A percentile compares a stretch with the other conserved stretches of the same genome.
Conservation (phyloP, 2,113 vertebrate genomes). For the Gymnogyps californianus region DNA sequence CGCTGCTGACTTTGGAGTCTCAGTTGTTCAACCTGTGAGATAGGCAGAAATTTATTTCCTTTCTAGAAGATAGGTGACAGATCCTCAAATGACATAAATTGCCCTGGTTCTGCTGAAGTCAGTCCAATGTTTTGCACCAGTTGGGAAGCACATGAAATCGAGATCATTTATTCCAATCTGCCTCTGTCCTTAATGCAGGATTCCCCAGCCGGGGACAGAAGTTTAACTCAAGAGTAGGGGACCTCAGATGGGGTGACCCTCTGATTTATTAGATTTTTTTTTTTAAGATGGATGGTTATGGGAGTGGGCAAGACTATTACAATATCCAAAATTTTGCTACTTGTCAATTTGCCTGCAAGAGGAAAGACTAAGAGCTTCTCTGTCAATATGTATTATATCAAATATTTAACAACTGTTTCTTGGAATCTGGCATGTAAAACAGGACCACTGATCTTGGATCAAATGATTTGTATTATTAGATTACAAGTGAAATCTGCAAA, state of each 20-base stretch:
- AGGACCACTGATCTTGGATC: not conserved
- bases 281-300: not conserved
- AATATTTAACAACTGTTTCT: not conserved
- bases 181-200: not conserved
- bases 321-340: not conserved
- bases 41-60: not conserved
- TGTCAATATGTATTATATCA: not conserved
- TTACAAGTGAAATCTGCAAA: constrained; percentile 29
- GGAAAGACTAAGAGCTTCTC: not conserved
- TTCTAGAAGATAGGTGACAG: not conserved
- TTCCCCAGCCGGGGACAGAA: not conserved
- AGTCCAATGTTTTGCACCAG: not conserved
- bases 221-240: not conserved
- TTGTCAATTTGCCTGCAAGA: not conserved
- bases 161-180: not conserved
- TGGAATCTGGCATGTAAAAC: not conserved
- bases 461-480: constrained; percentile 28
- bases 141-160: not conserved
- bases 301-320: not conserved
- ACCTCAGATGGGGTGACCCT: not conserved
- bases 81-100: not conserved
- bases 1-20: not conserved
- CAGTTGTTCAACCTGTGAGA: not conserved
- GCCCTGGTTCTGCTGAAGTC: not conserved
- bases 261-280: not conserved